Evolutionary conservation across 2,888 invertebrate species (phyloP).

Genomic region (Toxonevra muliebris): DNA sequence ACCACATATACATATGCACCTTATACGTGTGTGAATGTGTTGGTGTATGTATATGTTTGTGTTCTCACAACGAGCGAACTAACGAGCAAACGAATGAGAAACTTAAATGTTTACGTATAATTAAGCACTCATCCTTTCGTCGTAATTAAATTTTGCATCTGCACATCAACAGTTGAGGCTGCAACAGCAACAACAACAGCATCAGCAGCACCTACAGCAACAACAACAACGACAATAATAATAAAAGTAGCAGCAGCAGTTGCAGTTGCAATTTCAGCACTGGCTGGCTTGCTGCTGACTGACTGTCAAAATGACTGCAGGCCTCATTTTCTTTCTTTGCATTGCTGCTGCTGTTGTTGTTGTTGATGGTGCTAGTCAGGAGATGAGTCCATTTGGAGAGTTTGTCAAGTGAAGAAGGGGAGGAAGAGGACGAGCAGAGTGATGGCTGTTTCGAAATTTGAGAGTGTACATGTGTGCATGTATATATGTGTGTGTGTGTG

Average conservation of each 20-base stretch:
- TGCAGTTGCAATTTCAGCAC: conserved; percentile 1
- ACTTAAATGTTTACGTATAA: conserved; percentile 64
- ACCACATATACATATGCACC: not conserved
- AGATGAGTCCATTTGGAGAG: no score
- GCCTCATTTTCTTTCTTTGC: conserved; percentile 15
- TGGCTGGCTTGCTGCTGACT: not conserved
- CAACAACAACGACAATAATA: conserved; percentile 19
- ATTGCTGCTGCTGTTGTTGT: no score
- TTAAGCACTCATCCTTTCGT: conserved; percentile 65
- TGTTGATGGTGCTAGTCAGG: not conserved
- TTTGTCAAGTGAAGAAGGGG: no score
- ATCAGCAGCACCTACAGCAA: conserved; percentile 6
- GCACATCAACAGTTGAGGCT: conserved; percentile 54
- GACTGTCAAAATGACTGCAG: conserved; percentile 23
- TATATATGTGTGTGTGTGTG: no score
- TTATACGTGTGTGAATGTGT: conserved; percentile 5
- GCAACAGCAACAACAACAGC: conserved; percentile 22
- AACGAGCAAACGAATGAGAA: conserved; percentile 36
- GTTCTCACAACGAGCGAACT: not conserved
- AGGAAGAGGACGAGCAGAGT: no score
- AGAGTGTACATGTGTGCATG: no score
- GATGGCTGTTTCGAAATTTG: no score
- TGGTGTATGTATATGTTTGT: not conserved
- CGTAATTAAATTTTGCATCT: conserved; percentile 65
- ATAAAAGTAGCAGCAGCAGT: conserved; percentile 1